Conservation (phyloP, 2,113 vertebrate species). For the Forbesichthys agassizii region DNA sequence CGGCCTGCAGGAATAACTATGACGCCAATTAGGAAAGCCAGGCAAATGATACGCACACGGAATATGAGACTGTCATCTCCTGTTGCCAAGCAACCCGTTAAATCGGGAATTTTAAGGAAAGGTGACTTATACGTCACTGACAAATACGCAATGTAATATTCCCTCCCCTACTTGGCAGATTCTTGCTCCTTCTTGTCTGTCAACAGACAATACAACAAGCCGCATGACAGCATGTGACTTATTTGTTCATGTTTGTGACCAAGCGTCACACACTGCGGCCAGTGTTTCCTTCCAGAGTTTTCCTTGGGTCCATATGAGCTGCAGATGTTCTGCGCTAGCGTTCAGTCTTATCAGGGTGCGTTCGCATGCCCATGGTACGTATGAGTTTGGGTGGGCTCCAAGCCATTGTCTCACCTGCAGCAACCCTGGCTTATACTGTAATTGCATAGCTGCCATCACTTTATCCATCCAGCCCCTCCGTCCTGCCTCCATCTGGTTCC, state of each 20-base stretch:
- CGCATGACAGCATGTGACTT: background rate
- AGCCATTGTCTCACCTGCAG: background rate
- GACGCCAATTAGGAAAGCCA: constrained; percentile 34
- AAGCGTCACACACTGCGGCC: background rate
- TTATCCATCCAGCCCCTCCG: too few relatives aligned
- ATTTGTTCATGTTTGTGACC: background rate
- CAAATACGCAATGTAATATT: constrained; percentile 41
- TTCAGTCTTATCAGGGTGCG: background rate
- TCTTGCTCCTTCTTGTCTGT: background rate
- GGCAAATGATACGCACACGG: constrained; percentile 9
- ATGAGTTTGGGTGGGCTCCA: background rate
- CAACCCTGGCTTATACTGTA: background rate
- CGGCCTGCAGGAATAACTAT: constrained; percentile 5
- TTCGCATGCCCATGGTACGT: background rate
- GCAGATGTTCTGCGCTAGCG: background rate
- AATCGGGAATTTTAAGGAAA: constrained; percentile 32
- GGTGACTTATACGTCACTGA: constrained; percentile 22
- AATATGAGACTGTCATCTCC: constrained; percentile 12
- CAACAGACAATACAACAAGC: background rate
- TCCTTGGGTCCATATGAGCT: background rate
- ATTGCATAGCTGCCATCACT: too few relatives aligned
- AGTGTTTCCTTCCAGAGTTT: background rate
- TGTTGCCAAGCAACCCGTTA: constrained; percentile 70
- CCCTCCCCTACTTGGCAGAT: constrained; percentile 24
- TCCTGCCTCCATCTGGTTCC: too few relatives aligned